These are phyloP conservation scores for Dryadula phaetusa DNA, from an alignment of 2,888 invertebrate species.

Conservation along the genomic window DNA sequence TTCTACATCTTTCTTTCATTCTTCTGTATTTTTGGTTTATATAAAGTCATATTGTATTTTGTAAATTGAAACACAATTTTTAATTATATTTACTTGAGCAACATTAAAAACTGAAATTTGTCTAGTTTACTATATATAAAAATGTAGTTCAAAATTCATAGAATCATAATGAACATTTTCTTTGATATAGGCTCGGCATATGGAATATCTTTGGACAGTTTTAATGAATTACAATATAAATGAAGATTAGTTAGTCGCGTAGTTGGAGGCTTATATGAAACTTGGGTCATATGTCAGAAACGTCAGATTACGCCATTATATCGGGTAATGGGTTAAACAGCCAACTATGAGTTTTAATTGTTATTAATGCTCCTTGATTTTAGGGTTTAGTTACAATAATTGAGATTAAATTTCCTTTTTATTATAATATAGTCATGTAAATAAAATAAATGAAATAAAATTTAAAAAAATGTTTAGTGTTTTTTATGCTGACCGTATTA, in stretches of 20 bases:
- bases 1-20: too few relatives aligned
- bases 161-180: background rate
- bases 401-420: background rate
- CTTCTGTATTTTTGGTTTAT: too few relatives aligned
- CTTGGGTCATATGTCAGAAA: slow-evolving; percentile 31
- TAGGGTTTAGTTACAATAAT: slow-evolving; percentile 16
- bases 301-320: slow-evolving; percentile 32
- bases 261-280: slow-evolving; percentile 28
- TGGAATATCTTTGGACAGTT: slow-evolving; percentile 18
- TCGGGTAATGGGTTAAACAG: slow-evolving; percentile 41
- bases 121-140: too few relatives aligned
- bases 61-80: too few relatives aligned
- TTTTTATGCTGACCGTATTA: too few relatives aligned
- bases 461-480: too few relatives aligned
- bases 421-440: background rate
- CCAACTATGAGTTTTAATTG: slow-evolving; percentile 41
- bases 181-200: background rate
- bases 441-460: too few relatives aligned
- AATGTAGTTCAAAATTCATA: background rate
- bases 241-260: slow-evolving; percentile 29
- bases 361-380: slow-evolving; percentile 38
- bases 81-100: too few relatives aligned
- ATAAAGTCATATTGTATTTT: too few relatives aligned
- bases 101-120: too few relatives aligned
- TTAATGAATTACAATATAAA: slow-evolving; percentile 23